phyloP scores from a whole-genome alignment of 2,797 vertebrate genomes.

The Poecilia wingei region DNA sequence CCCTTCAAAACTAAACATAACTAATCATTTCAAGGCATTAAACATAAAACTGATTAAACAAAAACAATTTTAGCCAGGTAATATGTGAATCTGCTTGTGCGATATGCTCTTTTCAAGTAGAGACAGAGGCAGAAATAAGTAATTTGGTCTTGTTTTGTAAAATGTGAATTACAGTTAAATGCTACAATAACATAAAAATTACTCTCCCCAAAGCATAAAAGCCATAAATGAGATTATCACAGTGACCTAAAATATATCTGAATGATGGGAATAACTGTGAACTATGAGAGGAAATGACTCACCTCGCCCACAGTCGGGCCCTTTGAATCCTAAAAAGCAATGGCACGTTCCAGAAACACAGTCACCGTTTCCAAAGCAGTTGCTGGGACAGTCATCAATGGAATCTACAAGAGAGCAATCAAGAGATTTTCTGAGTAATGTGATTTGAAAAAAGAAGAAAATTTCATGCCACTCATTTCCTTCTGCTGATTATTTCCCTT shows the following conservation, averaged over 20 bases:
- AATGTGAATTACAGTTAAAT: constrained; percentile 29
- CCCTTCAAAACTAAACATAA: neutral
- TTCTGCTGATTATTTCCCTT: constrained; percentile 56
- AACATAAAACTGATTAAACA: neutral
- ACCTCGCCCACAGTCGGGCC: constrained; percentile 96
- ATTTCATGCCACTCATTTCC: constrained; percentile 65
- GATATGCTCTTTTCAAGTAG: neutral
- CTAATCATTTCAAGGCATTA: neutral
- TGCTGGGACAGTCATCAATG: constrained; percentile 96
- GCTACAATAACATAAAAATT: constrained; percentile 15
- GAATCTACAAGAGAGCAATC: constrained; percentile 86
- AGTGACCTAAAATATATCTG: constrained; percentile 20
- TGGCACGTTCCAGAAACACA: constrained; percentile 93
- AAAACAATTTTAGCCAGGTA: neutral
- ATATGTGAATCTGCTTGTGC: neutral
- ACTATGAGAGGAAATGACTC: constrained; percentile 61
- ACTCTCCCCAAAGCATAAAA: constrained; percentile 15
- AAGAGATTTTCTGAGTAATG: constrained; percentile 60
- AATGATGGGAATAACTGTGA: constrained; percentile 37
- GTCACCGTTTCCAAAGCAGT: constrained; percentile 97
- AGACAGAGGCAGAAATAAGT: constrained; percentile 17
- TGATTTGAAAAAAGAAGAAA: constrained; percentile 52
- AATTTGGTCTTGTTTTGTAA: neutral
- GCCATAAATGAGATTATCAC: constrained; percentile 23
- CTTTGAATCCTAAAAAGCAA: constrained; percentile 96